These are phyloP conservation scores for Campylorhamphus procurvoides DNA, from an alignment of 2,113 vertebrate genomes.

Conservation along the genomic window DNA sequence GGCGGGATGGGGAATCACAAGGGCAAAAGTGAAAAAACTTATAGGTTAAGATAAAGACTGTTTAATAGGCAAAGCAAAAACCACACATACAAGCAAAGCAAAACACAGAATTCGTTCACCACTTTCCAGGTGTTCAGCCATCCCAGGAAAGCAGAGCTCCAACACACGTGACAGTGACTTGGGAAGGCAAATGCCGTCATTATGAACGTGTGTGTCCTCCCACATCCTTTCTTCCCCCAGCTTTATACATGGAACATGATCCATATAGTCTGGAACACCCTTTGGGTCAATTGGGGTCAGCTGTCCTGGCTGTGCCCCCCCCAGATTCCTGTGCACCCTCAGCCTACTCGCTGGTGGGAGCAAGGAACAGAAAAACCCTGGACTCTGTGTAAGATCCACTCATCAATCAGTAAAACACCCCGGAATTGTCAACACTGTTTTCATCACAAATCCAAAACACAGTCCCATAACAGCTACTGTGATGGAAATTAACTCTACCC, in stretches of 20 bases:
- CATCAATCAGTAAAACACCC: neutral
- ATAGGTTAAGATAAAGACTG: neutral
- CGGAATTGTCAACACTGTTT: neutral
- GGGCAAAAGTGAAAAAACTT: neutral
- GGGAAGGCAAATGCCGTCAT: neutral
- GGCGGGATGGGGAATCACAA: neutral
- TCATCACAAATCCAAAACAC: neutral
- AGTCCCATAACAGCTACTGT: neutral
- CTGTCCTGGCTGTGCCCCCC: neutral
- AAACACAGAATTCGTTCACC: neutral
- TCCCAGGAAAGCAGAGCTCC: neutral
- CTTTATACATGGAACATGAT: neutral
- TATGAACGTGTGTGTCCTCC: neutral
- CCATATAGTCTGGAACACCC: neutral
- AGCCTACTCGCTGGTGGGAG: neutral
- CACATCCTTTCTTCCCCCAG: neutral
- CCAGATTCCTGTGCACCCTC: neutral
- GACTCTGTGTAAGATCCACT: neutral
- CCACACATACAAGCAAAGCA: neutral
- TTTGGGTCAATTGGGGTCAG: neutral
- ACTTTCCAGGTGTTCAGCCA: neutral
- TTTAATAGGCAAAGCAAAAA: neutral
- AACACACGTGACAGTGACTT: accelerated
- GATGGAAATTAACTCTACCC: neutral
- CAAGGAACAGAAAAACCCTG: neutral